Evolutionary conservation across 2,888 invertebrate genomes (phyloP), one percentile per base, ranked within the genome.

Genomic region (Drosophila niveifrons): DNA sequence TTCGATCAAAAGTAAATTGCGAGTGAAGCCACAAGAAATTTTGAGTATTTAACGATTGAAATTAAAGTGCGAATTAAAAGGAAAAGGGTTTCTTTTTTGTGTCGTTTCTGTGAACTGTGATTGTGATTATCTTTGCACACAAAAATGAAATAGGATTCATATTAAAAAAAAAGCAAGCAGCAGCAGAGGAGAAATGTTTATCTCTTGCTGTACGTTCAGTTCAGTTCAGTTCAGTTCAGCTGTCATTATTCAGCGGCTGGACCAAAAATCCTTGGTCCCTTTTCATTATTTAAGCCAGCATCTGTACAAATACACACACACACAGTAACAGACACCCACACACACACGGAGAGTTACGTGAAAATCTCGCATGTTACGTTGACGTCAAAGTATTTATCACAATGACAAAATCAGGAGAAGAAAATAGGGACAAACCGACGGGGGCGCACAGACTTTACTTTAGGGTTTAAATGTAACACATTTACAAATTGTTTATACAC

Each of bases 381-480:
- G 75, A 83, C 78, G 81, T 78, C 72, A 71, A 82, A 75, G 75
- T 83, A 82, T 82, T 82, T 82, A 82, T 82, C 82, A 87, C 82
- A 87, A 87, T 82, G 82, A 82, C 84, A 82, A 82, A 82, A 82
- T 82, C 82, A 81, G 64, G 53, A 64, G 55, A 65, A 64, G 55
- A 65, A 65, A 56, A 57, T 15, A 56, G 47, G 59, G 52, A 63
- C 58, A 41, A 56, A 52, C 48, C 29, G 69, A 11, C 39, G 39
- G 41, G 48, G 48, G 59, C 23, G 63, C 13, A 46, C 46, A 66
- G 82, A 70, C 88, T 82, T 85, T 88, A 85, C 86, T 85, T 88
- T 82, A 61, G 82, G 88, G 83, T 80, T 83, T 88, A 83, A 83
- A 78, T 86, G 75, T 88, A 88, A 80, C 83, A 83, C 88, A 83